Percentiles rank a stretch among this genome's conserved stretches.
These are phyloP conservation scores for Augiades crinisus DNA, from an alignment of 2,888 invertebrate species.

Conservation along the genomic window DNA sequence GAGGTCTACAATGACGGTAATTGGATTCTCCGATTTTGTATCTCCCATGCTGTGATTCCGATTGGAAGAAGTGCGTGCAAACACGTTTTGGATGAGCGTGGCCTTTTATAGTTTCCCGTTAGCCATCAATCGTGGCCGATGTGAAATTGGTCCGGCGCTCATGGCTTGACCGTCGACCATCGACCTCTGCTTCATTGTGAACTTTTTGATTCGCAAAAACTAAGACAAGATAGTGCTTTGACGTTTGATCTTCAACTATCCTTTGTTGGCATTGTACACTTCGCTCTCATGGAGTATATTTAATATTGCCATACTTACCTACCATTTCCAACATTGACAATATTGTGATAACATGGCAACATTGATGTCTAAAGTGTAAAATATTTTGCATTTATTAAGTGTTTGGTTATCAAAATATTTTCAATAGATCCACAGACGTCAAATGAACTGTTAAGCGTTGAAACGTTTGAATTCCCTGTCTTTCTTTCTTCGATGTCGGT, in stretches of 20 bases:
- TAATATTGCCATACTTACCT: too few relatives aligned
- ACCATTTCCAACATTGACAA: too few relatives aligned
- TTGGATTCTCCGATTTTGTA: slow-evolving; percentile 37
- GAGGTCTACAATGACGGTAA: slow-evolving; percentile 24
- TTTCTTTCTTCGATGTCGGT: background rate
- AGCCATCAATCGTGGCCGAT: slow-evolving; percentile 31
- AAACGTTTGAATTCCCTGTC: too few relatives aligned
- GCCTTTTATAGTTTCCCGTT: slow-evolving; percentile 41
- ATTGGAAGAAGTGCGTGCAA: slow-evolving; percentile 53
- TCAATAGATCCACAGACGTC: too few relatives aligned
- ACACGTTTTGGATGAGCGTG: slow-evolving; percentile 36
- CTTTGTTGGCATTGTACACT: too few relatives aligned
- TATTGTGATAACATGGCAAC: too few relatives aligned
- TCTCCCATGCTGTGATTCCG: slow-evolving; percentile 52
- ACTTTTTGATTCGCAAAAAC: background rate
- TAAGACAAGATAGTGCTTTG: too few relatives aligned
- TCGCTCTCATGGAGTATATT: too few relatives aligned
- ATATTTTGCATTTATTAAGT: too few relatives aligned
- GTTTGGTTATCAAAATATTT: too few relatives aligned
- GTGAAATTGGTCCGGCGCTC: slow-evolving; percentile 34
- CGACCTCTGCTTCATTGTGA: background rate
- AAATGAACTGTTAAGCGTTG: too few relatives aligned
- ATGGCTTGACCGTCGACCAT: slow-evolving; percentile 28
- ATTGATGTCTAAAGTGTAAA: too few relatives aligned
- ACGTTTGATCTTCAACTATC: background rate